Evolutionary conservation across 1,140 invertebrate genomes (phyloP).

Genomic region (Leptinotarsa defecta): DNA sequence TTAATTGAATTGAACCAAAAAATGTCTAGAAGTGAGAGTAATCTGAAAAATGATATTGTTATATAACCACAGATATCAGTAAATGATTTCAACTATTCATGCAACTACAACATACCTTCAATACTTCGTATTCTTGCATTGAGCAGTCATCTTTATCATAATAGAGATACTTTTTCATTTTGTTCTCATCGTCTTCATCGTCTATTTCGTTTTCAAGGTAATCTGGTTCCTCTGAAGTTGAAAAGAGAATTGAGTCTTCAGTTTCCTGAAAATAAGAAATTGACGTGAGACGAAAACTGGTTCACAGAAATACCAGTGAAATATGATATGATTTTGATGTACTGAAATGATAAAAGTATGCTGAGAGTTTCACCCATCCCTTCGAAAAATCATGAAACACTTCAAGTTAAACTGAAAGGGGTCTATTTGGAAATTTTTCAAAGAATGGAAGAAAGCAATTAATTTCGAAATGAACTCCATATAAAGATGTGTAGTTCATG

Average conservation of each 20-base stretch:
- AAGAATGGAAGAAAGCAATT: no score
- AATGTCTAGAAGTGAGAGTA: no score
- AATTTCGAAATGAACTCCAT: no score
- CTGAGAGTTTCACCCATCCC: not conserved
- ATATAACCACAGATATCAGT: no score
- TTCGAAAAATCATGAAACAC: no score
- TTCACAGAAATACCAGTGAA: not conserved
- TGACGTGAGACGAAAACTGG: not conserved
- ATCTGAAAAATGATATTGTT: no score
- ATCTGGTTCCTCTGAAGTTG: constrained; percentile 24
- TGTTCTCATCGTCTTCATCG: constrained; percentile 39
- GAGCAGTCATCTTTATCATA: constrained; percentile 61
- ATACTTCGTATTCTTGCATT: constrained; percentile 72
- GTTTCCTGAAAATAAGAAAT: constrained; percentile 20
- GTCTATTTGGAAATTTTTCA: no score
- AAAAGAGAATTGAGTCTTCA: constrained; percentile 17
- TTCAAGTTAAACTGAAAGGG: no score
- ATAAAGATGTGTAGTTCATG: no score
- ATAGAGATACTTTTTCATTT: constrained; percentile 48
- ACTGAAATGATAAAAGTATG: not conserved
- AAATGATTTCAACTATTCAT: no score
- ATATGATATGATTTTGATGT: not conserved
- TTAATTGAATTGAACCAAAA: no score
- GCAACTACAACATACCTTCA: constrained; percentile 61
- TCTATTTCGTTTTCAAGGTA: constrained; percentile 51